phyloP scores from a whole-genome alignment of 2,797 vertebrate species.

The Rhinatrema bivittatum region DNA sequence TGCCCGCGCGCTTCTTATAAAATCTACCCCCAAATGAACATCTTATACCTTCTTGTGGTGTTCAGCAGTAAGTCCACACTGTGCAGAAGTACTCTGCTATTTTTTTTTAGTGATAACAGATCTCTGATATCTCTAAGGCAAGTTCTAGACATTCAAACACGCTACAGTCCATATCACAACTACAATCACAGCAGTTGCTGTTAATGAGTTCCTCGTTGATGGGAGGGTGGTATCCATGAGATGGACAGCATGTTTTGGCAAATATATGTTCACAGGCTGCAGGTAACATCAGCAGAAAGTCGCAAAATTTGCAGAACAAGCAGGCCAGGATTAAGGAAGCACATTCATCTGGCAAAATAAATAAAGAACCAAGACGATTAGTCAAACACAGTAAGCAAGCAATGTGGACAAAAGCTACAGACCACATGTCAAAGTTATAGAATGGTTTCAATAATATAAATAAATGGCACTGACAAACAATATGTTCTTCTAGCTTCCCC shows the following conservation, averaged over 20 bases:
- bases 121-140: conserved; percentile 90
- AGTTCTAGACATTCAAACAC: conserved; percentile 80
- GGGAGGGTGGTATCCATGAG: conserved; percentile 62
- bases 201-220: conserved; percentile 42
- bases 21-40: too few relatives aligned
- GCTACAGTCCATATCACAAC: conserved; percentile 74
- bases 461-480: too few relatives aligned
- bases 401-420: too few relatives aligned
- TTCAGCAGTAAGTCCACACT: too few relatives aligned
- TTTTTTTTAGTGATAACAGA: conserved; percentile 75
- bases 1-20: too few relatives aligned
- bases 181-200: conserved; percentile 60
- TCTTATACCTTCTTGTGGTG: too few relatives aligned
- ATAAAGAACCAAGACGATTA: conserved; percentile 39
- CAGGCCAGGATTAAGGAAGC: conserved; percentile 83
- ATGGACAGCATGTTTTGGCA: conserved; percentile 62
- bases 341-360: conserved; percentile 72
- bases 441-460: too few relatives aligned
- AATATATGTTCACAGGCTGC: conserved; percentile 64
- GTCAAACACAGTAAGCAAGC: neutral
- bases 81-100: too few relatives aligned
- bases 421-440: too few relatives aligned
- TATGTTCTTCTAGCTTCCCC: too few relatives aligned
- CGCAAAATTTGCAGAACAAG: conserved; percentile 89
- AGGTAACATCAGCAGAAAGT: conserved; percentile 79